Conservation (phyloP, 2,797 vertebrate genomes). For the Acrossocheilus fasciatus region DNA sequence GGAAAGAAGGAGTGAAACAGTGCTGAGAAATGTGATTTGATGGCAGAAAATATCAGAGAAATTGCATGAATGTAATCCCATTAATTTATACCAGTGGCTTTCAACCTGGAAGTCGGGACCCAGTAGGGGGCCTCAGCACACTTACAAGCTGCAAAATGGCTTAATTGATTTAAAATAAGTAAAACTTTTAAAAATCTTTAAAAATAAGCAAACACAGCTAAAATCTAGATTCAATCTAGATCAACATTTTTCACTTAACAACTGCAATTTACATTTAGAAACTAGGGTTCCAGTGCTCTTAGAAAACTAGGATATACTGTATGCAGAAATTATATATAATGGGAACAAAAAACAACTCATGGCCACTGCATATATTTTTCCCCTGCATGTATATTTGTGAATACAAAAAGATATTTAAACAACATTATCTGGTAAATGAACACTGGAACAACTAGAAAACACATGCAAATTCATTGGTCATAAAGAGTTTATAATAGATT, state of each 20-base stretch:
- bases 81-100: constrained; percentile 3
- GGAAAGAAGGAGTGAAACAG: background rate
- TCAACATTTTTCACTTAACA: background rate
- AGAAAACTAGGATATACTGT: background rate
- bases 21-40: constrained; percentile 10
- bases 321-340: too few relatives aligned
- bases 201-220: background rate
- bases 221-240: too few relatives aligned
- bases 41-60: constrained; percentile 12
- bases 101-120: background rate
- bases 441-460: too few relatives aligned
- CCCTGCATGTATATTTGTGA: too few relatives aligned
- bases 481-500: too few relatives aligned
- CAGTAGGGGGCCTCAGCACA: background rate
- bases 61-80: background rate
- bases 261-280: background rate
- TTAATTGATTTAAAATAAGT: background rate
- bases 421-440: too few relatives aligned
- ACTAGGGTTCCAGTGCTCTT: background rate
- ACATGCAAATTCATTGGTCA: too few relatives aligned
- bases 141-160: background rate
- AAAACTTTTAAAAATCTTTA: background rate
- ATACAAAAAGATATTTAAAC: too few relatives aligned
- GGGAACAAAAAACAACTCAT: too few relatives aligned
- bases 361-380: too few relatives aligned